These are phyloP conservation scores for Andrena dorsata DNA, from an alignment of 2,888 invertebrate species.

Conservation along the genomic window DNA sequence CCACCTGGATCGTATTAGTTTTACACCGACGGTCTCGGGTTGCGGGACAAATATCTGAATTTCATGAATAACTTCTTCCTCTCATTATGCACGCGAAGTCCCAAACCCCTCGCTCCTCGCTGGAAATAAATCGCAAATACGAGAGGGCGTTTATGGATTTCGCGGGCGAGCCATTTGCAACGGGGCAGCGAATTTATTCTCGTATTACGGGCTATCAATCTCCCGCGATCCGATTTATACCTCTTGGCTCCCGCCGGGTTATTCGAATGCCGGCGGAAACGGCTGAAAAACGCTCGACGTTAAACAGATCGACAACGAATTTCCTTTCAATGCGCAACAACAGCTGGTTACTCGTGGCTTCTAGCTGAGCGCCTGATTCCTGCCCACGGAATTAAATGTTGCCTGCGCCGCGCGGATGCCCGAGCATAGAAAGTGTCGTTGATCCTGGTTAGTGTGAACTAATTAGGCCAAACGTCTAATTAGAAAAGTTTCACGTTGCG, in stretches of 20 bases:
- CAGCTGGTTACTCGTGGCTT: too few relatives aligned
- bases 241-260: not conserved
- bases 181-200: not conserved
- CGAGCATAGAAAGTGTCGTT: not conserved
- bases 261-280: not conserved
- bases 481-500: constrained; percentile 23
- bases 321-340: not conserved
- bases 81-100: not conserved
- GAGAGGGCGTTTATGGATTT: not conserved
- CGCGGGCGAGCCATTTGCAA: constrained; percentile 1
- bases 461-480: constrained; percentile 28
- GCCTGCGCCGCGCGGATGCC: not conserved
- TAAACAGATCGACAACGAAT: not conserved
- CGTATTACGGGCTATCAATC: constrained; percentile 9
- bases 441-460: constrained; percentile 25
- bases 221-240: constrained; percentile 8
- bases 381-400: not conserved
- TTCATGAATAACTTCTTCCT: not conserved
- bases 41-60: constrained; percentile 3
- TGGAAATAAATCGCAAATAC: not conserved
- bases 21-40: not conserved
- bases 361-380: too few relatives aligned
- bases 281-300: not conserved
- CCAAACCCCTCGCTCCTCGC: not conserved
- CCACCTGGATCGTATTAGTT: not conserved